These are phyloP conservation scores for Clunio marinus DNA, from an alignment of 2,888 invertebrate genomes.

Conservation along the genomic window DNA sequence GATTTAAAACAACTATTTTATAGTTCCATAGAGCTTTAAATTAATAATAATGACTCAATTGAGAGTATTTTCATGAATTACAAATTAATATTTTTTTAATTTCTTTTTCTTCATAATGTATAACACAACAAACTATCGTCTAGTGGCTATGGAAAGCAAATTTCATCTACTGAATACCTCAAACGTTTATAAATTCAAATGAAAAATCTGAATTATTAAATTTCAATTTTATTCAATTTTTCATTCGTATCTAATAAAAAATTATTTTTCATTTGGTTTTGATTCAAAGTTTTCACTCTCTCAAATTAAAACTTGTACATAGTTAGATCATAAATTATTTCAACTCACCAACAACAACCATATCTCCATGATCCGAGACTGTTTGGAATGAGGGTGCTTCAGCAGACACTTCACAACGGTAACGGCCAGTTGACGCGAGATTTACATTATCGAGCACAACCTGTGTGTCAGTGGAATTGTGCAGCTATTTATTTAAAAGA, in stretches of 20 bases:
- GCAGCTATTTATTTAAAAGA: slow-evolving; percentile 59
- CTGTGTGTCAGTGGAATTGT: slow-evolving; percentile 61
- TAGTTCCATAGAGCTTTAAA: not conserved
- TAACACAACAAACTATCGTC: not conserved
- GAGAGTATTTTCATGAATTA: slow-evolving; percentile 1
- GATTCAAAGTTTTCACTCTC: too few relatives aligned
- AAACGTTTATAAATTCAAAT: not conserved
- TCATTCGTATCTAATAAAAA: too few relatives aligned
- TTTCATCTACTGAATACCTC: not conserved
- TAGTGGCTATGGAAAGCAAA: not conserved
- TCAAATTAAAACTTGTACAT: too few relatives aligned
- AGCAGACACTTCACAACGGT: slow-evolving; percentile 74
- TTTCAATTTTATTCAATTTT: slow-evolving; percentile 9
- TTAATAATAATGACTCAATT: slow-evolving; percentile 13
- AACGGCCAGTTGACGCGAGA: slow-evolving; percentile 66
- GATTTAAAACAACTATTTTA: not conserved
- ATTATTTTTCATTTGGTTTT: not conserved
- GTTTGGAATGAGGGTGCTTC: slow-evolving; percentile 74
- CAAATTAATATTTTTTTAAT: not conserved
- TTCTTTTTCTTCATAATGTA: not conserved
- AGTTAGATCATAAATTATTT: too few relatives aligned
- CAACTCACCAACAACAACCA: slow-evolving; percentile 68
- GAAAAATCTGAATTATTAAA: slow-evolving; percentile 16
- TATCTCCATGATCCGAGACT: slow-evolving; percentile 68
- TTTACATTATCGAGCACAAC: slow-evolving; percentile 64